Evolutionary conservation across 2,888 invertebrate species (phyloP).

Genomic region (Tanytarsus gracilentus): DNA sequence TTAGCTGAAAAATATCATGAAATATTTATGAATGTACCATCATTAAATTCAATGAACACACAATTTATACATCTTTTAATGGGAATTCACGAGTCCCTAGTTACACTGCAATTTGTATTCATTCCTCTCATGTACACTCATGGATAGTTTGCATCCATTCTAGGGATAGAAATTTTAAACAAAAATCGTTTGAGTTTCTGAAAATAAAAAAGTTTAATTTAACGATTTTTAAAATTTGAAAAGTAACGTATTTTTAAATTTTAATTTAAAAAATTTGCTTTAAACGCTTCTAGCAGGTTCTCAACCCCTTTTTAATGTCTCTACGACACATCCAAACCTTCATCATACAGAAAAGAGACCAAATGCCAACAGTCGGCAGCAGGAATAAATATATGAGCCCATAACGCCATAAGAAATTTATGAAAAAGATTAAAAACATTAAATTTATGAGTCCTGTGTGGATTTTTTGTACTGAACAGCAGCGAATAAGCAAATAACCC

Average conservation of each 20-base stretch:
- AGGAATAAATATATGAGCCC: background rate
- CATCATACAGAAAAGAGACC: background rate
- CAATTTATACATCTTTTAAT: conserved; percentile 25
- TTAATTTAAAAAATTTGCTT: too few relatives aligned
- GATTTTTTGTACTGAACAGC: too few relatives aligned
- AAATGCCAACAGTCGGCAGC: background rate
- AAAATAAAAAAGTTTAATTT: too few relatives aligned
- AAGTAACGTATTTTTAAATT: too few relatives aligned
- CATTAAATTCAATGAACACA: conserved; percentile 28
- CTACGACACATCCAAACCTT: background rate
- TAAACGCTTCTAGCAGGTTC: too few relatives aligned
- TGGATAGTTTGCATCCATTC: conserved; percentile 9
- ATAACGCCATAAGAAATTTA: conserved; percentile 27
- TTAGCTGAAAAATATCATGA: conserved; percentile 10
- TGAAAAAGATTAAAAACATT: conserved; percentile 24
- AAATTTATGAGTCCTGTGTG: conserved; percentile 10
- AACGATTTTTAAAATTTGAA: too few relatives aligned
- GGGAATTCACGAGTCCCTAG: conserved; percentile 23
- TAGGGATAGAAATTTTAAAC: too few relatives aligned
- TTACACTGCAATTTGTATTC: conserved; percentile 25
- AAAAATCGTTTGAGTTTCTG: too few relatives aligned
- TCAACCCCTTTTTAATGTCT: too few relatives aligned
- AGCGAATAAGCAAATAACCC: too few relatives aligned
- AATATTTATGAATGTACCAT: conserved; percentile 25
- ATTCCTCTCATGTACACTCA: background rate